Evolutionary conservation across 2,888 invertebrate species (phyloP).

Genomic region (Syrphus vitripennis): DNA sequence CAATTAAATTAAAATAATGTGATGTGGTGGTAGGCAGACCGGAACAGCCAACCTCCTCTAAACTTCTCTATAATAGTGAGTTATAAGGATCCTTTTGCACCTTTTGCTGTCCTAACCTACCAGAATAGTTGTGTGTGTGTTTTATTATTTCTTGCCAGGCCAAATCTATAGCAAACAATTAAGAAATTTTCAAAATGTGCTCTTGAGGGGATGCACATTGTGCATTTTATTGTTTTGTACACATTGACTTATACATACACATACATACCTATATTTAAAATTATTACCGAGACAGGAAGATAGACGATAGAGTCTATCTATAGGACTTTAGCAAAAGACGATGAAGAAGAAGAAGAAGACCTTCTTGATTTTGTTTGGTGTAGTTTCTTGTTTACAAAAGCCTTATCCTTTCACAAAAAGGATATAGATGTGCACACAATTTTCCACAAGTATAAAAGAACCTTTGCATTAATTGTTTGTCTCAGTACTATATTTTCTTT

Average conservation of each 20-base stretch:
- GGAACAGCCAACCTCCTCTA: neutral
- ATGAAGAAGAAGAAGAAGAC: constrained; percentile 14
- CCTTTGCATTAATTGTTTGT: constrained; percentile 71
- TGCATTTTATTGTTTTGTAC: constrained; percentile 67
- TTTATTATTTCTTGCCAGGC: neutral
- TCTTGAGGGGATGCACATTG: constrained; percentile 71
- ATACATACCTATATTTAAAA: neutral
- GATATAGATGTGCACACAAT: constrained; percentile 59
- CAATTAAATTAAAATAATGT: constrained; percentile 71
- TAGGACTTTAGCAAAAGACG: neutral
- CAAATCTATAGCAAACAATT: constrained; percentile 70
- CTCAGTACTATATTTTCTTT: constrained; percentile 45
- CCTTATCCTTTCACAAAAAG: constrained; percentile 51
- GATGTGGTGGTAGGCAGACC: constrained; percentile 48
- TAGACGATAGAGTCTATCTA: neutral
- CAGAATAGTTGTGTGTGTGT: neutral
- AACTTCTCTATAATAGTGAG: neutral
- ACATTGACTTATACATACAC: constrained; percentile 38
- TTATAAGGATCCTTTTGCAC: neutral
- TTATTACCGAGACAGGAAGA: constrained; percentile 1
- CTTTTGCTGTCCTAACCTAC: neutral
- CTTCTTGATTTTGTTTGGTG: constrained; percentile 50
- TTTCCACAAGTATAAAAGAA: constrained; percentile 60
- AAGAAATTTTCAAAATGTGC: constrained; percentile 69
- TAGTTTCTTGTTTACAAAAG: constrained; percentile 56